Evolutionary conservation across 2,797 vertebrate species (phyloP), one percentile per base, ranked within the genome.

Genomic region (Lithobates pipiens): DNA sequence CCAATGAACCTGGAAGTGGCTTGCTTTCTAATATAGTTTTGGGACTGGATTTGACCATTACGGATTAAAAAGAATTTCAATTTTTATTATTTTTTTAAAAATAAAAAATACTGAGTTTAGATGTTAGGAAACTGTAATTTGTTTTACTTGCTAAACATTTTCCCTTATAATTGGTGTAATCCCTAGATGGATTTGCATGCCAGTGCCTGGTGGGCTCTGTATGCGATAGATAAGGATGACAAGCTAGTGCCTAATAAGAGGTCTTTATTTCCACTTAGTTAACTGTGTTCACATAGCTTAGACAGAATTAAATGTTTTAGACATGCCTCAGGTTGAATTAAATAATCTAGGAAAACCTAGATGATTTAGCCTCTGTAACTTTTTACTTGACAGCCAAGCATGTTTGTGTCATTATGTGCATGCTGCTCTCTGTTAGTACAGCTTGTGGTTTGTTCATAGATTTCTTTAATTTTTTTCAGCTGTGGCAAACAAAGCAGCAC

Each of bases 201-300:
- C n/a, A 67, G 65, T 67, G 65, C 65, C 13, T 67, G 65, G 65
- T 67, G 65, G 65, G 65, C 27, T 67, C 65, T 67, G 65, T 5
- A 67, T 67, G 65, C 1, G 65, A 67, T 67, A 67, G 65, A 67
- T 67, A 67, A 67, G 25, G 65, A 25, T 67, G 25, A 67, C n/a
- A 67, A 67, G 65, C 65, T 67, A 29, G 25, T 67, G 65, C 65
- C 27, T 67, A 67, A 67, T 67, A 67, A 67, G 65, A 67, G 65
- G 65, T 67, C 65, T 67, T 67, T 29, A 29, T 29, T 67, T 67
- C 13, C 65, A 67, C 65, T 67, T 67, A 67, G 65, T 67, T 54
- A 54, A 13, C 50, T 25, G 25, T 67, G 65, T 67, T 67, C 65
- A 67, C 65, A 29, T 15, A 67, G 65, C 65, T 67, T 67, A 67